Evolutionary conservation across 2,797 vertebrate genomes (phyloP), one percentile per base, ranked within the genome.

Genomic region (Argentina silus): DNA sequence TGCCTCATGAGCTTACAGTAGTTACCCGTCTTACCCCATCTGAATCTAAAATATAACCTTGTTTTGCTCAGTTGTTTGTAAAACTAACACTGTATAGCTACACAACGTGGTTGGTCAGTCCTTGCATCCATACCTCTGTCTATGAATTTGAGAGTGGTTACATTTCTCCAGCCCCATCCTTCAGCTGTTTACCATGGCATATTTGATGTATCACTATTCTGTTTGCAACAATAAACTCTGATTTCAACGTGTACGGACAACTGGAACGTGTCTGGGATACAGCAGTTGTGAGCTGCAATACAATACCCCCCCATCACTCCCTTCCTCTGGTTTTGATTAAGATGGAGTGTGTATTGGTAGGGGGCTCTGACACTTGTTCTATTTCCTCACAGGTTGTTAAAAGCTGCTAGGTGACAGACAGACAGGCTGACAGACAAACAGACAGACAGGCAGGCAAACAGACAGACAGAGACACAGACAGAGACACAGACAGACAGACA

Each of bases 291-390:
- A 27, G 21, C 27, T 19, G 10, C 56, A 59, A 21, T 1, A 10
- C 21, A 19, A 57, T 7, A 3, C 56, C 6, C 56, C 14, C 21
- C 55, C 19, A 59, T 21, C 27, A 11, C 23, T 80, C 27, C 47
- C 74, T 61, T 67, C 77, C 7, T 75, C 83, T 85, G 88, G 67
- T 75, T 88, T 76, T 82, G 76, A 90, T 87, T 88, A 85, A 73
- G 43, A 73, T 72, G 86, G 4, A 78, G 87, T 72, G 74, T 57
- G 55, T 19, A 6, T 14, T n/a, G 5, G 7, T 53, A 36, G 27
- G 7, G n/a, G 21, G 73, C 78, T 66, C 59, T n/a, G 78, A 89
- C 85, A 87, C 83, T 87, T 85, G 87, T 88, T 90, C 69, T 78
- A 74, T 77, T 78, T 83, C 44, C 76, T 82, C 74, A 47, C 80